phyloP scores from a whole-genome alignment of 2,888 invertebrate genomes.

The Thumatha senex region DNA sequence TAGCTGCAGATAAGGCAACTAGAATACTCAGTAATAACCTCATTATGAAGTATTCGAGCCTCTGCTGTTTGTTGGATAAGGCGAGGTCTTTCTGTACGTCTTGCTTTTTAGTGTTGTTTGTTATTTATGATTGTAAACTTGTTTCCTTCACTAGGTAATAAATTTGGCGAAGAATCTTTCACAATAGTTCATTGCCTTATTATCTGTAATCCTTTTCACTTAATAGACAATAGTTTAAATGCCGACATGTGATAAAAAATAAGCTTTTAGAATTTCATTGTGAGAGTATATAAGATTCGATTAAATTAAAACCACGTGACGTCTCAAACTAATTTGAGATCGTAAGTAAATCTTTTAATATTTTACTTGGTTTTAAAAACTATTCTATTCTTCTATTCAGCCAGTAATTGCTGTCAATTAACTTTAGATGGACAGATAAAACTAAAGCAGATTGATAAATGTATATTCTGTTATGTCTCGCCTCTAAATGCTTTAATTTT shows the following conservation, averaged over 20 bases:
- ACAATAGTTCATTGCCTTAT: too few relatives aligned
- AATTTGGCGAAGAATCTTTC: too few relatives aligned
- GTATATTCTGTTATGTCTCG: too few relatives aligned
- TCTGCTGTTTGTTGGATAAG: slow-evolving; percentile 63
- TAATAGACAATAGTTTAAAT: too few relatives aligned
- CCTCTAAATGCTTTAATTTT: too few relatives aligned
- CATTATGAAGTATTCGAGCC: slow-evolving; percentile 77
- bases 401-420: not conserved
- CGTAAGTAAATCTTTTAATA: not conserved
- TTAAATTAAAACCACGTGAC: not conserved
- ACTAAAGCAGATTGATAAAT: not conserved
- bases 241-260: too few relatives aligned
- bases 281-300: too few relatives aligned
- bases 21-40: slow-evolving; percentile 80
- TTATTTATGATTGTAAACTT: slow-evolving; percentile 25
- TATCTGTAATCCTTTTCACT: too few relatives aligned
- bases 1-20: slow-evolving; percentile 70
- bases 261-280: too few relatives aligned
- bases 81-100: slow-evolving; percentile 47
- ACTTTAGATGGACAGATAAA: not conserved
- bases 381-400: too few relatives aligned
- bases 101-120: slow-evolving; percentile 13
- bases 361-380: not conserved
- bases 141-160: too few relatives aligned
- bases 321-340: not conserved